Evolutionary conservation across 2,113 vertebrate species (phyloP), one percentile per base, ranked within the genome.

Genomic region (Pygoscelis antarcticus): DNA sequence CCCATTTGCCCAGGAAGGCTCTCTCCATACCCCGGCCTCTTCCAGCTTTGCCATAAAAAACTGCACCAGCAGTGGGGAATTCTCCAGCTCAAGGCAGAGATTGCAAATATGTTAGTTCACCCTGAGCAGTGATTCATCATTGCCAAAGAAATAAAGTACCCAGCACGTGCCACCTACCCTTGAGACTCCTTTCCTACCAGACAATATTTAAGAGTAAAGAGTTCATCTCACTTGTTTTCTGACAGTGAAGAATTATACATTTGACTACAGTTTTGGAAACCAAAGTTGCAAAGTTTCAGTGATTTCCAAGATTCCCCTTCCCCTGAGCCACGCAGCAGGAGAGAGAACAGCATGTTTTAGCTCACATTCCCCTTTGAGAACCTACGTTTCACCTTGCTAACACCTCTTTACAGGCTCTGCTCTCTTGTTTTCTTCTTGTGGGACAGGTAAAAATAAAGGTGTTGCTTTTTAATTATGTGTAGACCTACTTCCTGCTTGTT

Each of bases 121-220:
- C 18, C 44, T 40, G 54, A 77, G 68, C n/a, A 89, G 80, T 3
- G 7, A 90, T 93, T 83, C 44, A 88, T 94, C 88, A 93, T 17
- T 69, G 79, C 70, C 88, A 90, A 83, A 90, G 57, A 88, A 95
- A 95, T 79, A 26, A 92, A 93, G 85, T 86, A 61, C 26, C 82
- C 13, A 3, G 78, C 74, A 87, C 66, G 57, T 90, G 82, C 36
- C 82, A 69, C 79, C 82, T 86, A 92, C 88, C 70, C 88, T 76
- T 60, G 70, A 96, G 83, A 80, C 52, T 95, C 62, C 90, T 88
- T 86, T 92, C 62, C 88, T 72, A 72, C 20, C 26, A 76, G 85
- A 87, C 44, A 94, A 55, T 40, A 92, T 87, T 71, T 90, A 79
- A 90, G 46, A 87, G 51, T 62, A 42, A 83, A 81, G 70, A 52